Base-by-base conservation (phyloP, 2,797 vertebrate genomes). In the Taenioides sp. region DNA sequence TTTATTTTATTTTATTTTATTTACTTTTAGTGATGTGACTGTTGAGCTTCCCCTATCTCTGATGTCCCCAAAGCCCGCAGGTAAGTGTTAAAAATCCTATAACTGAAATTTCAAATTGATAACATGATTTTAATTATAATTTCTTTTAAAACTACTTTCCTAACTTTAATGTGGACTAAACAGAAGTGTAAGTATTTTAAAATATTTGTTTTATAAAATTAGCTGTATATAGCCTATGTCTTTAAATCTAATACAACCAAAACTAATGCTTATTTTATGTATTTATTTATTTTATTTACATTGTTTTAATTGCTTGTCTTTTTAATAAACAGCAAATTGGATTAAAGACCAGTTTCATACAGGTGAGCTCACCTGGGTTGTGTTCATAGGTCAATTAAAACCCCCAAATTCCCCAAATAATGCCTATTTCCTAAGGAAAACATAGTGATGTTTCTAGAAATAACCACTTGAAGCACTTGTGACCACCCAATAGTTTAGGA, bases 41-140 rank as follows among this genome's bases (percentile, higher is more conserved):
- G 89, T 94, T 14, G 95, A 97, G 81, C 74, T 98, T 80, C 95
- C 96, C 0, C 55, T 97, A 73, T 86, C 88, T 66, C 89, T 97
- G 85, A 97, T 96, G 95, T 95, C 96, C 69, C 95, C 95, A 1
- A 96, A 97, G 81, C 95, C 96, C 0, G 91, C 95, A 2, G 79
- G 96, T 96, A 40, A 94, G 88, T 62, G 55, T 17, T 18, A 55
- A 16, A 59, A 12, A 62, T 2, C 4, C 10, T 79, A 60, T 28
- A 11, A 34, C 28, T 20, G 28, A 69, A 62, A 65, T 70, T 5
- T 47, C 50, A 25, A 47, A 57, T 65, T 25, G 12, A 67, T 23
- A 34, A 4, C 61, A 14, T 47, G 25, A 72, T 18, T 65, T 54
- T 43, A 66, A 3, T 22, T 12, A 28, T 75, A 64, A 34, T 22